Base-by-base conservation (phyloP, 2,113 vertebrate species). In the Ginglymostoma cirratum region DNA sequence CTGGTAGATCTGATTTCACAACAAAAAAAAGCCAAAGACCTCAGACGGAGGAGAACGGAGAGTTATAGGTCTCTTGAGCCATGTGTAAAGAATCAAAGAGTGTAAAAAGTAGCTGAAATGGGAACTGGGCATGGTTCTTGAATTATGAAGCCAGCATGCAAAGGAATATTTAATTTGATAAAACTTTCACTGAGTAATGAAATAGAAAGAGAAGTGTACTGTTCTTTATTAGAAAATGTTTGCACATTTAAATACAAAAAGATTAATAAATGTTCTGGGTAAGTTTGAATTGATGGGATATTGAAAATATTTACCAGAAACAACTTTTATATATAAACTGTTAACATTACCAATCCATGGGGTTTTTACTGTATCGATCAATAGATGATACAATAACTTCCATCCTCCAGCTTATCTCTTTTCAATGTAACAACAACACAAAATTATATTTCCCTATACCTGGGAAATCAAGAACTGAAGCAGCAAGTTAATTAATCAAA, bases 91-190 rank as follows among this genome's bases (percentile, higher is more conserved):
- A 61, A 61, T 61, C 55, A 61, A 61, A 61, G 87, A 61, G 65
- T n/a, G 30, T 55, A 19, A n/a, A 92, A 92, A 92, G 15, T n/a
- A 34, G 55, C 34, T 19, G 15, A 30, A n/a, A n/a, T 92, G 30
- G 87, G 14, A 92, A 92, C 87, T 34, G n/a, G 55, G 52, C 87
- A 92, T 92, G 87, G 87, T 65, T 34, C 65, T 92, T 34, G 15
- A 92, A 92, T 12, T 90, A 34, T 92, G 87, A 92, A 92, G n/a
- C n/a, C 8, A 92, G 19, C 34, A 19, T 65, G 30, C 15, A n/a
- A 90, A 61, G 48, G 87, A 92, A 61, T 61, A 65, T 61, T 92
- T 92, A 34, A 92, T 61, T 92, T 92, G 87, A 92, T 21, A 92
- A 19, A 3, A 61, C 12, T 61, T 90, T 52, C 14, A 90, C 3